A percentile compares a stretch with the other conserved stretches of the same genome.
Evolutionary conservation across 2,113 vertebrate species (phyloP).

Genomic region (Zingel zingel): DNA sequence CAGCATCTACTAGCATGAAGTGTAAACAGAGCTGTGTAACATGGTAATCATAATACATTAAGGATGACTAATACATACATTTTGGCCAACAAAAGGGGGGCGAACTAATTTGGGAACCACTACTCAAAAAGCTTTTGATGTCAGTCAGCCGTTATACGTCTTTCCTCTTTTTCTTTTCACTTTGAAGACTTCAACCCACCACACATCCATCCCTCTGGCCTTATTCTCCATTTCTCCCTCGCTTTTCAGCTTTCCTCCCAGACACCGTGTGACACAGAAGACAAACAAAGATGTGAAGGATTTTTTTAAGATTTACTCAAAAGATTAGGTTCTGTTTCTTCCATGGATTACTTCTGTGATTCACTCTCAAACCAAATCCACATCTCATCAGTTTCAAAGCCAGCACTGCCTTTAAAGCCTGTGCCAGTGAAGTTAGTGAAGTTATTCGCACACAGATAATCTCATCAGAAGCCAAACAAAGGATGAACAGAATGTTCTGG

Average conservation of each 20-base stretch:
- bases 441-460: not conserved
- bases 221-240: not conserved
- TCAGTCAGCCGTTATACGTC: constrained; percentile 1
- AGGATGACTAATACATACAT: too few species aligned
- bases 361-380: not conserved
- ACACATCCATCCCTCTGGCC: not conserved
- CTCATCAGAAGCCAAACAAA: not conserved
- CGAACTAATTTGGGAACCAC: too few species aligned
- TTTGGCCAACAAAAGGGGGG: too few species aligned
- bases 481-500: too few species aligned
- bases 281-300: constrained; percentile 39
- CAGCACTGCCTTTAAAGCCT: not conserved
- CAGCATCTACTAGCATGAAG: too few species aligned
- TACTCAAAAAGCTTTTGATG: not conserved
- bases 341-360: constrained; percentile 1
- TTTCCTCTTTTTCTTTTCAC: not conserved
- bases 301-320: constrained; percentile 17
- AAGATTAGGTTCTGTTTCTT: constrained; percentile 26
- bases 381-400: not conserved
- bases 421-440: not conserved
- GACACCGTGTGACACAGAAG: constrained; percentile 8
- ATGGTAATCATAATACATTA: too few species aligned
- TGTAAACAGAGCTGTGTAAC: too few species aligned
- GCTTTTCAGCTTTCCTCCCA: not conserved
- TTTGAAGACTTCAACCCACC: constrained; percentile 7